Base-by-base conservation (phyloP, 1,140 invertebrate species). In the Drosophila yakuba region DNA sequence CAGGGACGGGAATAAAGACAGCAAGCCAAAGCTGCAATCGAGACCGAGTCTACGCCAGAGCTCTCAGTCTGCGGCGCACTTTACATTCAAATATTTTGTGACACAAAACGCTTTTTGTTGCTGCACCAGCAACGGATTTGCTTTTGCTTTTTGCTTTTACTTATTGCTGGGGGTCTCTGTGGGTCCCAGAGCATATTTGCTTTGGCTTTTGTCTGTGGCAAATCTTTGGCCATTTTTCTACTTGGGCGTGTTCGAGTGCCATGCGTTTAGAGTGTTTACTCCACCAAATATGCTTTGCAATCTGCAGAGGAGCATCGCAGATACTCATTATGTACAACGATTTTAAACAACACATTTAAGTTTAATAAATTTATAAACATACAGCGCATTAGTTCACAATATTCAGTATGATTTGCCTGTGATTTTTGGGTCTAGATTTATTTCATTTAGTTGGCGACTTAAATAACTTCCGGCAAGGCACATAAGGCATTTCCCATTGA, bases 41-140 rank as follows among this genome's bases (percentile, higher is more conserved):
- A 66, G 72, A 80, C 72, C 57, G 39, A 62, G 60, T 58, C 66
- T 57, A 48, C 23, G 10, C n/a, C n/a, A 15, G 47, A 50, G 47
- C 25, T 50, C 47, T 2, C 47, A 50, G 78, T 55, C 67, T 64
- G 73, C 74, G 73, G 75, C 72, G 83, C 83, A 86, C 83, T 86
- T 86, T 88, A 88, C 83, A 88, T 88, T 88, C 83, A 88, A 88
- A 88, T 88, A 88, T 88, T 89, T 88, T 88, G 83, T 83, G 83
- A 88, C 83, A 88, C 76, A 88, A 88, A 88, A 89, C 79, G 83
- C 67, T 88, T 80, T 59, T 77, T 76, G 58, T 78, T 59, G 72
- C 50, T 56, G 52, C 28, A 32, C 12, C 55, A 39, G 56, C 32
- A 32, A 32, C 14, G 20, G 41, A 56, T 41, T 44, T 44, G 52